These are phyloP conservation scores for Darevskia mixta DNA, from an alignment of 2,797 vertebrate genomes.

Conservation along the genomic window DNA sequence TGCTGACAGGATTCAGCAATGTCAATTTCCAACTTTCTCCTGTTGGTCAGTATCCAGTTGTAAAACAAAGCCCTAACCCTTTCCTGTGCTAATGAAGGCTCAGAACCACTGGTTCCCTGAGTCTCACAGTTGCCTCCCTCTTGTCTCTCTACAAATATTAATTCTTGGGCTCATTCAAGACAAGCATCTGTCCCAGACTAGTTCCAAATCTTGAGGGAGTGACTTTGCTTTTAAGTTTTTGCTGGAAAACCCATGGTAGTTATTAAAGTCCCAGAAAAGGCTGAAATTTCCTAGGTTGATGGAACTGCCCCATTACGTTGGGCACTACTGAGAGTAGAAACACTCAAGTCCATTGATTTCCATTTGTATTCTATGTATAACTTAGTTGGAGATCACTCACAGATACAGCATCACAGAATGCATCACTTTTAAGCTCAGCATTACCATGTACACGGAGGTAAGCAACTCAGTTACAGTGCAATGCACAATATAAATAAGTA, in stretches of 20 bases:
- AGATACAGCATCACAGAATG: neutral
- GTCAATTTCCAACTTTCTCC: neutral
- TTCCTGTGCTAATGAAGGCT: neutral
- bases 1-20: neutral
- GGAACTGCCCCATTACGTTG: neutral
- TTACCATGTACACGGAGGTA: neutral
- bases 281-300: neutral
- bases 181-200: neutral
- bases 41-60: neutral
- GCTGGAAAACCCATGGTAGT: neutral
- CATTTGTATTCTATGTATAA: no score
- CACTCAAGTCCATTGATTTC: no score
- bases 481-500: neutral
- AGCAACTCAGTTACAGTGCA: neutral
- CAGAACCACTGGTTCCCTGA: neutral
- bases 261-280: neutral
- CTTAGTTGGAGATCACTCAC: neutral
- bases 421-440: neutral
- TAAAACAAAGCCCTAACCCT: neutral
- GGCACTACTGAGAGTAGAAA: neutral
- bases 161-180: neutral
- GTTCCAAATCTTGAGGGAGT: neutral
- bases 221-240: neutral
- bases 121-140: neutral
- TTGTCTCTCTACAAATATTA: neutral